phyloP scores from a whole-genome alignment of 2,888 invertebrate genomes.

The Ichneumoninae sp. region DNA sequence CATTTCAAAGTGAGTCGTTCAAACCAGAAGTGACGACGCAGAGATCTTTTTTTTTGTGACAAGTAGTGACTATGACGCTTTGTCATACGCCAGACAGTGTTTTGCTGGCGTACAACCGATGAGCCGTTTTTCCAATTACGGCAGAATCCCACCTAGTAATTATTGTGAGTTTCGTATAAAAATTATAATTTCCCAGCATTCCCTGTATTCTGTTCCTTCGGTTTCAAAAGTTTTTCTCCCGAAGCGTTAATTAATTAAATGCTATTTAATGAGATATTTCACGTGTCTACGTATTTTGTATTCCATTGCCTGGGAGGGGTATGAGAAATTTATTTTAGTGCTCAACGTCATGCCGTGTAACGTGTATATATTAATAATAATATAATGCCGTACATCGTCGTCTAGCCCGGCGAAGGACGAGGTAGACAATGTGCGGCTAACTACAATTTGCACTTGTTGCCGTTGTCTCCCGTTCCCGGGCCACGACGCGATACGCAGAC shows the following conservation, averaged over 20 bases:
- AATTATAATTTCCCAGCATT: slow-evolving; percentile 1
- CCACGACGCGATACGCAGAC: slow-evolving; percentile 27
- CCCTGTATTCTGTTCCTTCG: too few relatives aligned
- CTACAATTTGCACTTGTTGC: slow-evolving; percentile 63
- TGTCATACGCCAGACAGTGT: too few relatives aligned
- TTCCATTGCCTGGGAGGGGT: background rate
- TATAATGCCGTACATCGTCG: slow-evolving; percentile 24
- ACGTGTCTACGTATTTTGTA: background rate
- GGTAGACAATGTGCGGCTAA: slow-evolving; percentile 12
- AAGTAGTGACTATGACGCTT: too few relatives aligned
- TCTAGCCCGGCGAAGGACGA: slow-evolving; percentile 12
- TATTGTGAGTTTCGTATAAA: background rate
- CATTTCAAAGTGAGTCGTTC: too few relatives aligned
- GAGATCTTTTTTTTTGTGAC: too few relatives aligned
- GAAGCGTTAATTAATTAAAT: slow-evolving; percentile 5
- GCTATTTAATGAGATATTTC: slow-evolving; percentile 29
- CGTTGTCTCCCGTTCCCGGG: slow-evolving; percentile 38
- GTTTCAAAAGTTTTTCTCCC: background rate
- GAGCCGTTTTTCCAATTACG: too few relatives aligned
- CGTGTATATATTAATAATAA: slow-evolving; percentile 18
- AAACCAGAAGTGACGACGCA: too few relatives aligned
- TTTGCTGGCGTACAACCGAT: too few relatives aligned
- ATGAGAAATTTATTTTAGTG: background rate
- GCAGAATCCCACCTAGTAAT: background rate
- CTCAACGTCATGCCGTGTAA: slow-evolving; percentile 6